phyloP scores from a whole-genome alignment of 2,797 vertebrate species.

The Oophaga sylvatica region DNA sequence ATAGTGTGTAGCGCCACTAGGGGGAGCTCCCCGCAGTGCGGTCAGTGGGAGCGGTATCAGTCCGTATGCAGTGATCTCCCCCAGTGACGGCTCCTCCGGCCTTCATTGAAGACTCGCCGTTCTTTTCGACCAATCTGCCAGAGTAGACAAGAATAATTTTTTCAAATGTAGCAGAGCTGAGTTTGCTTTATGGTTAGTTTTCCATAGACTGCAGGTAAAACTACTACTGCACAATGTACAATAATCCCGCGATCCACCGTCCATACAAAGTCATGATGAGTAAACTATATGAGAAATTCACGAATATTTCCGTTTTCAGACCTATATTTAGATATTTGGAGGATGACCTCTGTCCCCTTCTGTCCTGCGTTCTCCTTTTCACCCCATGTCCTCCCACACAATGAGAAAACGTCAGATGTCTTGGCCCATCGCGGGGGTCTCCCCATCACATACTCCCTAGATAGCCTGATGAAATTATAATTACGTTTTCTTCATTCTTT shows the following conservation, averaged over 20 bases:
- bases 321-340: slow-evolving; percentile 41
- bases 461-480: background rate
- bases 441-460: slow-evolving; percentile 8
- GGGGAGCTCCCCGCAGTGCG: no score
- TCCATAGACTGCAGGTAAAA: no score
- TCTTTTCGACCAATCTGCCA: no score
- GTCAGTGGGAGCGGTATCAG: no score
- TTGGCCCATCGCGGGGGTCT: slow-evolving; percentile 25
- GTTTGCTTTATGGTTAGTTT: no score
- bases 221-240: background rate
- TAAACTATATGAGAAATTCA: slow-evolving; percentile 19
- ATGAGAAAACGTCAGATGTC: slow-evolving; percentile 34
- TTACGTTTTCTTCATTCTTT: background rate
- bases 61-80: no score
- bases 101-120: no score
- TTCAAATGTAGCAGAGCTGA: no score
- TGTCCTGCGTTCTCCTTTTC: background rate
- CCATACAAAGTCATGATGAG: background rate
- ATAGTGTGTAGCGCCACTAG: no score
- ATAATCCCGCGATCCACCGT: background rate
- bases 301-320: slow-evolving; percentile 56
- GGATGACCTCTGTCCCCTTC: slow-evolving; percentile 18
- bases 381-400: slow-evolving; percentile 37
- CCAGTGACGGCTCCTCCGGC: no score
- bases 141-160: no score